Percentiles rank a stretch among this genome's conserved stretches.
Conservation (phyloP, 2,113 vertebrate genomes). For the Hirundichthys speculiger region DNA sequence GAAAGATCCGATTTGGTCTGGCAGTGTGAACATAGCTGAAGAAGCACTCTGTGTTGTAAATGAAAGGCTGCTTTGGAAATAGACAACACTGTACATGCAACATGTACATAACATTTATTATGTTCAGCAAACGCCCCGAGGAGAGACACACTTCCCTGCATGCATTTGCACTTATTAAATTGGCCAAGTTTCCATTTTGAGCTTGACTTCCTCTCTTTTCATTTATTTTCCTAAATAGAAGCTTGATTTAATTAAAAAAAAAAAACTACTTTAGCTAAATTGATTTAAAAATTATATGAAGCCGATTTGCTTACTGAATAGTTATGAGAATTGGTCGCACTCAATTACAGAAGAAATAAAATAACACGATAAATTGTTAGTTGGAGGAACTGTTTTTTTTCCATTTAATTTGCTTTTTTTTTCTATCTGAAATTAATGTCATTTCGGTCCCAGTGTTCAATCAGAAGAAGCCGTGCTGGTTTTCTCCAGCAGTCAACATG, state of each 20-base stretch:
- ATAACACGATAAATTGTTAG: neutral
- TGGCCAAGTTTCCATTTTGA: neutral
- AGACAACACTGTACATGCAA: slow-evolving; percentile 1
- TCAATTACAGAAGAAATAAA: neutral
- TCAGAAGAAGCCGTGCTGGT: neutral
- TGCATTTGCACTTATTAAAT: slow-evolving; percentile 42
- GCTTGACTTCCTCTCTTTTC: slow-evolving; percentile 28
- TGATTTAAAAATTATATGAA: slow-evolving; percentile 24
- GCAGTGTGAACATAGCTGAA: neutral
- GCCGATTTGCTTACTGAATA: slow-evolving; percentile 1
- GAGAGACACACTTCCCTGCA: slow-evolving; percentile 13
- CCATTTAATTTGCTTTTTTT: neutral
- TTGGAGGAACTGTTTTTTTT: neutral
- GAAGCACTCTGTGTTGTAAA: slow-evolving; percentile 8
- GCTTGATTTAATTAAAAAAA: slow-evolving; percentile 39
- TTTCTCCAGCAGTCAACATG: neutral
- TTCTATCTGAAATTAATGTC: neutral
- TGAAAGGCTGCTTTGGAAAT: slow-evolving; percentile 8
- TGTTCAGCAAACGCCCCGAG: slow-evolving; percentile 6
- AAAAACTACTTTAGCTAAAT: neutral
- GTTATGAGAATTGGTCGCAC: slow-evolving; percentile 9
- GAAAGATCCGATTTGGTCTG: too few relatives aligned
- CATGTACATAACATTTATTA: neutral
- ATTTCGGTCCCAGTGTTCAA: neutral
- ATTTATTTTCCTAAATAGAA: slow-evolving; percentile 44